Evolutionary conservation across 1,140 invertebrate species (phyloP), one percentile per base, ranked within the genome.

Genomic region (Aphelinus certus): DNA sequence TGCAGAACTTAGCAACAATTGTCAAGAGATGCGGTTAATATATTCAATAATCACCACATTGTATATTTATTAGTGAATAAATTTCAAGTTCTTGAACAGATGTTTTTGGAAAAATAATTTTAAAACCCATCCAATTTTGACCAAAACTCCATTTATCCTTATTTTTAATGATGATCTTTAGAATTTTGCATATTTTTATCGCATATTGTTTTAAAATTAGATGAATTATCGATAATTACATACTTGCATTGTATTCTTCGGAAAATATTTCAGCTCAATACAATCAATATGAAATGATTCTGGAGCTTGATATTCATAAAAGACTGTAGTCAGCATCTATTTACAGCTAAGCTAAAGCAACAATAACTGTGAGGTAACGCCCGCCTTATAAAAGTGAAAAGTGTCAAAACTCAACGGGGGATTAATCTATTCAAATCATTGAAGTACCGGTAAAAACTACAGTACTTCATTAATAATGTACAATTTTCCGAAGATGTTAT

Each of bases 1-100:
- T 75, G 62, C 63, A 65, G 42, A 64, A 10, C 42, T 55, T 65
- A 70, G 67, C 65, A 53, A 75, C 26, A 26, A 26, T 75, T 75
- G 69, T 75, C 26, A 46, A 57, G 46, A 64, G 2, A 61, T 51
- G 42, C 47, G 53, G 51, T 70, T 69, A 70, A 70, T 70, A 69
- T 57, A 73, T 65, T 58, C 42, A 65, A 42, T 66, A 65, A 65
- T 51, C 56, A 62, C 58, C 48, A 68, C 51, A 70, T 46, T 70
- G 47, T 75, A 66, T 65, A 71, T 66, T 45, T 66, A 66, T 45
- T 42, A 65, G 66, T 71, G 61, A 75, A 65, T 71, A 66, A 75
- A 75, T 26, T 26, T 26, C 26, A 26, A 26, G 26, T 26, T 26
- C 26, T 26, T 26, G 26, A 26, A 26, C 26, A 26, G 26, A 26